These are phyloP conservation scores for Hydractinia echinata DNA, from an alignment of 30 jellyfish, hydroid and myxozoan species.

Conservation along the genomic window DNA sequence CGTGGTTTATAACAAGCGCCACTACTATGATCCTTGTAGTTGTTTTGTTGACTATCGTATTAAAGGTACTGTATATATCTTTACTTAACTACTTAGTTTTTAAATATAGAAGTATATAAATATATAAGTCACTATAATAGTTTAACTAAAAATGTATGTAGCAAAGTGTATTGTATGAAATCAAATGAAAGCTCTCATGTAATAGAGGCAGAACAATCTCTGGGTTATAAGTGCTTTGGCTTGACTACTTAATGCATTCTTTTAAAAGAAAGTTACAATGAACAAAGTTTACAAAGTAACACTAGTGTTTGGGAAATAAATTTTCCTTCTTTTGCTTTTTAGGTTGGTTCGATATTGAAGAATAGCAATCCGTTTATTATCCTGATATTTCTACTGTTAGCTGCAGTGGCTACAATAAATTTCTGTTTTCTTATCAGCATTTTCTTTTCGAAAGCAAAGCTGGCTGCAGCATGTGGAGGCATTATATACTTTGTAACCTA, in stretches of 20 bases:
- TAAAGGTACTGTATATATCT: conserved; percentile 56
- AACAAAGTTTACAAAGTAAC: no score
- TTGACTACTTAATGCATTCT: no score
- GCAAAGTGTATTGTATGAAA: no score
- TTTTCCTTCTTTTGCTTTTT: not conserved
- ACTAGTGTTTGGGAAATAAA: no score
- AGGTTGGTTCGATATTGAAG: conserved; percentile 85
- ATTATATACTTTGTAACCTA: conserved; percentile 82
- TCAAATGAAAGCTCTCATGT: no score
- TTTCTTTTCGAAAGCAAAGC: conserved; percentile 94
- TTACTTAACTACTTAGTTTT: not conserved
- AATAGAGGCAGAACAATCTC: no score
- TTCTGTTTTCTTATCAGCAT: conserved; percentile 92
- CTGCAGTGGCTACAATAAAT: conserved; percentile 90
- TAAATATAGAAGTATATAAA: not conserved
- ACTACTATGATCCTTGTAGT: conserved; percentile 65
- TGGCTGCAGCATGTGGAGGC: conserved; percentile 99
- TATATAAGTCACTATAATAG: no score
- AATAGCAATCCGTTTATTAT: conserved; percentile 68
- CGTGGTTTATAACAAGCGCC: conserved; percentile 96
- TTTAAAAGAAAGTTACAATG: no score
- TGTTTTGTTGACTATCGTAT: conserved; percentile 60
- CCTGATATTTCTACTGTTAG: conserved; percentile 70
- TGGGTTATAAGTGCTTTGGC: no score
- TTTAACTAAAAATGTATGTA: no score